Base-by-base conservation (phyloP, 2,797 vertebrate genomes). In the Buphagus erythrorhynchus region DNA sequence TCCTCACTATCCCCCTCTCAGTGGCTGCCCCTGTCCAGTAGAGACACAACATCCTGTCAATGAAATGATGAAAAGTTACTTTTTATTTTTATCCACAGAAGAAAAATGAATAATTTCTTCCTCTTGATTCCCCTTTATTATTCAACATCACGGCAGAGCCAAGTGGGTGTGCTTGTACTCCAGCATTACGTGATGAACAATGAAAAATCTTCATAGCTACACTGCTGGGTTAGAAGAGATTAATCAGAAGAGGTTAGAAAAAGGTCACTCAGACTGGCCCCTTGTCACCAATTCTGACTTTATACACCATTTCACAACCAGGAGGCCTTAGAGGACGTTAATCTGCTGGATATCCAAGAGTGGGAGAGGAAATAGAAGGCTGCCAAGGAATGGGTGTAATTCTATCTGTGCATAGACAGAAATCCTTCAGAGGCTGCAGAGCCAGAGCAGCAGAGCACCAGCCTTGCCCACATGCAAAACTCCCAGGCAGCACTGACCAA, bases 281-380 rank as follows among this genome's bases (percentile, higher is more conserved):
- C 90, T 69, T 72, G 91, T 83, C 69, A 88, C 76, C 54, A 72
- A 10, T 94, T 91, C 38, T 90, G 66, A 93, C 93, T 93, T 94
- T 91, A 62, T 31, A 86, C 91, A 95, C 49, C 66, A 81, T 96
- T 95, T 95, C 96, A 93, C 91, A 95, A 95, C n/a, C 10, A 55
- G 87, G 68, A 90, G 86, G 82, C 75, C 87, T 80, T 75, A 40
- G 42, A 94, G 85, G 66, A 74, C 1, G 6, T 84, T 90, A 88
- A 93, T 94, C 81, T 86, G 61, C 52, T 89, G 93, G 75, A 95
- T 66, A 80, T 33, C 72, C 91, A 83, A 71, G 73, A 95, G 69
- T 22, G 72, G 61, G 87, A 95, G 73, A 95, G 95, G 91, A 97
- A 96, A 80, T 5, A 46, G 84, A 90, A 38, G 0, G 14, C 54